Evolutionary conservation across 1,140 invertebrate species (phyloP).

Genomic region (Pectinophora gossypiella): DNA sequence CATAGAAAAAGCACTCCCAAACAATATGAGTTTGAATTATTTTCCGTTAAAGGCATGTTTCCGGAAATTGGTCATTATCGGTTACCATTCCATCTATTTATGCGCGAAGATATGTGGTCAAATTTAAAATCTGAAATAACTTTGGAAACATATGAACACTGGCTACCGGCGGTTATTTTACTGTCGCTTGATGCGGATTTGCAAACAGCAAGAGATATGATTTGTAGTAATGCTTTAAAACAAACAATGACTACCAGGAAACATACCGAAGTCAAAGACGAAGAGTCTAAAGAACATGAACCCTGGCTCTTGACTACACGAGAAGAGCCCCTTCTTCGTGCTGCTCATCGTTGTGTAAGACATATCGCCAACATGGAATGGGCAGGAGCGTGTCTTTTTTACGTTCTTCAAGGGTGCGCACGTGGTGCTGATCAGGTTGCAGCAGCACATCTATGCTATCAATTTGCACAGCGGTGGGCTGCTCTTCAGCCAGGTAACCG

Average conservation of each 20-base stretch:
- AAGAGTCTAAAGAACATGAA: conserved; percentile 42
- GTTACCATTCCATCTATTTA: conserved; percentile 67
- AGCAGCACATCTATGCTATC: conserved; percentile 76
- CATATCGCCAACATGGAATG: conserved; percentile 73
- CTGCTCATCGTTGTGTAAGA: conserved; percentile 65
- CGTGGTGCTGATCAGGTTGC: conserved; percentile 77
- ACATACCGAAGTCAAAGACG: conserved; percentile 33
- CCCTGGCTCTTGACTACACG: conserved; percentile 52
- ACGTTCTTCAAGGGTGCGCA: conserved; percentile 66
- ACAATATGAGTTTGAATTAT: conserved; percentile 71
- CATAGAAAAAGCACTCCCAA: conserved; percentile 59
- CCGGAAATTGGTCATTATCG: conserved; percentile 69
- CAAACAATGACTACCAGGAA: conserved; percentile 70
- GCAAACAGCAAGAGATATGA: conserved; percentile 69
- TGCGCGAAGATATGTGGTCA: conserved; percentile 68
- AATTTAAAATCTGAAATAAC: conserved; percentile 73
- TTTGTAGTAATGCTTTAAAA: conserved; percentile 71
- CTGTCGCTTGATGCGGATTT: conserved; percentile 55
- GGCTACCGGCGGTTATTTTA: conserved; percentile 62
- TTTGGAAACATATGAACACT: conserved; percentile 66
- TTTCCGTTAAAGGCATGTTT: conserved; percentile 69
- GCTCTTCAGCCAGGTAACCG: conserved; percentile 68
- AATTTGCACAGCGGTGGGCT: conserved; percentile 74
- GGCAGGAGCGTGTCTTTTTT: conserved; percentile 72
- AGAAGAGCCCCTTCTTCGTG: conserved; percentile 58